A percentile compares a stretch with the other conserved stretches of the same genome.
Conservation (phyloP, 2,113 vertebrate genomes). For the Ptyas mucosa region DNA sequence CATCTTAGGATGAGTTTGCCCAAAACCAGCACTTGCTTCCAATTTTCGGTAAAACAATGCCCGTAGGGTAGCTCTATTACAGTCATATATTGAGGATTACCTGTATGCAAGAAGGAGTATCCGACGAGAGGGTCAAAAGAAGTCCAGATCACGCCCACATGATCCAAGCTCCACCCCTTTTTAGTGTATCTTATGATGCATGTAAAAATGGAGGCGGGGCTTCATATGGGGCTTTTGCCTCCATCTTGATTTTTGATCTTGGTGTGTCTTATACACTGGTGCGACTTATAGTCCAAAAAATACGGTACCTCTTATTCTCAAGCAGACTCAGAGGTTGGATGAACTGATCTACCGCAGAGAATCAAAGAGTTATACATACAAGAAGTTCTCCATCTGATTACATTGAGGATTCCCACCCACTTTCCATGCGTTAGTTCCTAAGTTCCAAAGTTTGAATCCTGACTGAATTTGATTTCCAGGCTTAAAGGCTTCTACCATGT, state of each 20-base stretch:
- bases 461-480: neutral
- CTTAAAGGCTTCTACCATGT: neutral
- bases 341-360: neutral
- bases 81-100: neutral
- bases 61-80: neutral
- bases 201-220: neutral
- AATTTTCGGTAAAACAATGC: neutral
- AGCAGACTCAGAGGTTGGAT: neutral
- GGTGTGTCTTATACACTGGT: too few relatives aligned
- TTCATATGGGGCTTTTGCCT: neutral
- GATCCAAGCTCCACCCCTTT: neutral
- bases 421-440: neutral
- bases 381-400: neutral
- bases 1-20: neutral
- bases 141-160: neutral
- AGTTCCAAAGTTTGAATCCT: neutral
- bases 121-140: neutral
- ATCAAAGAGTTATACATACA: neutral
- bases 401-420: neutral
- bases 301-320: neutral
- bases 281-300: too few relatives aligned
- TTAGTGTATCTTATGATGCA: neutral
- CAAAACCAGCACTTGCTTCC: neutral
- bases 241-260: neutral
- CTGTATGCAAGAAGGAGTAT: neutral